These are phyloP conservation scores for Chymomyza costata DNA, from an alignment of 1,140 invertebrate genomes.

Conservation along the genomic window DNA sequence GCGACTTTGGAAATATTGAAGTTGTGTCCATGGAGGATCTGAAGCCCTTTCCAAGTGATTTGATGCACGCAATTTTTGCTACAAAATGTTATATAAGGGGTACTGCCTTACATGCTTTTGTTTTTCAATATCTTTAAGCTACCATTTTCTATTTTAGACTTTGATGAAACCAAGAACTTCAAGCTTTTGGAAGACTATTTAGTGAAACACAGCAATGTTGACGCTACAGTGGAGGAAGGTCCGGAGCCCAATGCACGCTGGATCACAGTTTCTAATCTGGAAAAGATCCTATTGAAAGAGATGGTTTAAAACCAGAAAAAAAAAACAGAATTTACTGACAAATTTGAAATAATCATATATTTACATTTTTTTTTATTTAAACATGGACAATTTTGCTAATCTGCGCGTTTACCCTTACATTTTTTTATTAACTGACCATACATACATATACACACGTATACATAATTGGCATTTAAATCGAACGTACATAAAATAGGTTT, in stretches of 20 bases:
- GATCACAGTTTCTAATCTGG: conserved; percentile 18
- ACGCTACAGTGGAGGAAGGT: conserved; percentile 22
- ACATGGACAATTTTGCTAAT: too few relatives aligned
- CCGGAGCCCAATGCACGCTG: conserved; percentile 26
- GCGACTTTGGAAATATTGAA: conserved; percentile 44
- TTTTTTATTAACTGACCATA: too few relatives aligned
- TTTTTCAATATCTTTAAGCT: not conserved
- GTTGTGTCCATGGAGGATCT: conserved; percentile 18
- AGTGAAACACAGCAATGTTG: not conserved
- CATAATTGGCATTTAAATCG: too few relatives aligned
- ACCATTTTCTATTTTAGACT: conserved; percentile 30
- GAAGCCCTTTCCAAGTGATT: conserved; percentile 27
- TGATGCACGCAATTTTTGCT: conserved; percentile 3
- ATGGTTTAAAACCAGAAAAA: too few relatives aligned
- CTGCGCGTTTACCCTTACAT: too few relatives aligned
- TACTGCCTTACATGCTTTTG: not conserved
- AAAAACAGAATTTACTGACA: too few relatives aligned
- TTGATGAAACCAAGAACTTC: conserved; percentile 28
- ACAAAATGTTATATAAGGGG: conserved; percentile 49
- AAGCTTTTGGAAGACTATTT: conserved; percentile 21
- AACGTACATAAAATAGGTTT: too few relatives aligned
- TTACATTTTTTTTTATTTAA: too few relatives aligned
- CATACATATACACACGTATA: too few relatives aligned
- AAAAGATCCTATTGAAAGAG: conserved; percentile 19
- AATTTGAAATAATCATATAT: too few relatives aligned